Evolutionary conservation across 2,888 invertebrate species (phyloP).

Genomic region (Lamellibrachia columna): DNA sequence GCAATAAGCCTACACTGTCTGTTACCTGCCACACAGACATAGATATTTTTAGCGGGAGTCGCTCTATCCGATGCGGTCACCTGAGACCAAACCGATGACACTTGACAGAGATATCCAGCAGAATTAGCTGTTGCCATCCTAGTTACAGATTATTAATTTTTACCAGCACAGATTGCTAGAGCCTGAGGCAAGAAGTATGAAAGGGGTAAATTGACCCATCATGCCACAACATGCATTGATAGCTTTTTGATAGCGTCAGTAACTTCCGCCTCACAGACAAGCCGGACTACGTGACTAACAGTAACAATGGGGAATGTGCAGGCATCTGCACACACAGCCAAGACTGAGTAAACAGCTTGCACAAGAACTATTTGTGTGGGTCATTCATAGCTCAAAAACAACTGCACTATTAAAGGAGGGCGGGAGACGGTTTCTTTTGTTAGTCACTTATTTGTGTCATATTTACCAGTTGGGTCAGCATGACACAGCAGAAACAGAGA

Average conservation of each 20-base stretch:
- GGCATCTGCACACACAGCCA: not conserved
- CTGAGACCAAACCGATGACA: not conserved
- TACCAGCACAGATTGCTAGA: not conserved
- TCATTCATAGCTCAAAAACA: not conserved
- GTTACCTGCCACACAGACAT: not conserved
- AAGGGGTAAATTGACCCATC: not conserved
- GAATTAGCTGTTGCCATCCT: not conserved
- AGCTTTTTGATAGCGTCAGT: not conserved
- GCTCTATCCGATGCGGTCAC: not conserved
- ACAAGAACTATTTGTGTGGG: not conserved
- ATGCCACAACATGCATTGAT: not conserved
- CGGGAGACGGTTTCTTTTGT: not conserved
- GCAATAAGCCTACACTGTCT: not conserved
- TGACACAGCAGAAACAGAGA: not conserved
- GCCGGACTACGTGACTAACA: not conserved
- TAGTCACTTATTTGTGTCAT: not conserved
- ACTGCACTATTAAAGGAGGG: not conserved
- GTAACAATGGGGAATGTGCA: not conserved
- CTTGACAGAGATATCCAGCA: not conserved
- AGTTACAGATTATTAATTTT: constrained; percentile 1
- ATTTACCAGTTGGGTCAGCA: not conserved
- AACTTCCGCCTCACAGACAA: not conserved
- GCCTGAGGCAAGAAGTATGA: not conserved
- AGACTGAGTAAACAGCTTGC: not conserved
- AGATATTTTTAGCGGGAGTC: not conserved